Evolutionary conservation across 2,113 vertebrate species (phyloP), one percentile per base, ranked within the genome.

Genomic region (Engraulis encrasicolus): DNA sequence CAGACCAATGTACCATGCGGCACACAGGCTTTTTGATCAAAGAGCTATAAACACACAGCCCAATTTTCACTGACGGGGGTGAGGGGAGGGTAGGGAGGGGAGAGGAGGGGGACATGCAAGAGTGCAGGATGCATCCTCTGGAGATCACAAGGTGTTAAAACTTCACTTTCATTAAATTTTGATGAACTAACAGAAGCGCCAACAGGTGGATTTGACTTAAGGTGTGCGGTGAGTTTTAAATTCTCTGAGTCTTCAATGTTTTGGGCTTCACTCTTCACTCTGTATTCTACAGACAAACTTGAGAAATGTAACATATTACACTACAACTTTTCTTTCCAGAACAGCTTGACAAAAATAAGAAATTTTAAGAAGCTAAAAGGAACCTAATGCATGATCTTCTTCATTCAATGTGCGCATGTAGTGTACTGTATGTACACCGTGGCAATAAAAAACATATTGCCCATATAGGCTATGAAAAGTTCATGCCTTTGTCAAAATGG

Each of bases 121-220:
- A 74, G 66, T 74, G 66, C 66, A 5, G 11, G 9, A 11, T 31
- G 66, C 66, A 74, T 34, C 66, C 66, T 74, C 66, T 34, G 31
- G 66, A 74, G 66, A 74, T 34, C 3, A 12, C 15, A 27, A 74
- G 15, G 66, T 74, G 31, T 34, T 74, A 74, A 34, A 74, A 74
- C 66, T 74, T 34, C 66, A 74, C 66, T 74, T 74, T 74, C 23
- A 74, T 74, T 74, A 74, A 74, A 74, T 27, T 34, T 74, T 74
- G 34, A 74, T 74, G 66, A 27, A 15, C 31, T 14, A 74, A 74
- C 66, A 34, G 66, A 17, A 74, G 66, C 66, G 15, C 31, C 9
- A 23, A 66, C 31, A 74, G 23, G 66, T 36, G 31, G 66, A 74
- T 74, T 74, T 23, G 27, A 27, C 66, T 74, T 31, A 74, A 14